These are phyloP conservation scores for Sabellastarte sp. DNA, from an alignment of 2,888 invertebrate species.

Conservation along the genomic window DNA sequence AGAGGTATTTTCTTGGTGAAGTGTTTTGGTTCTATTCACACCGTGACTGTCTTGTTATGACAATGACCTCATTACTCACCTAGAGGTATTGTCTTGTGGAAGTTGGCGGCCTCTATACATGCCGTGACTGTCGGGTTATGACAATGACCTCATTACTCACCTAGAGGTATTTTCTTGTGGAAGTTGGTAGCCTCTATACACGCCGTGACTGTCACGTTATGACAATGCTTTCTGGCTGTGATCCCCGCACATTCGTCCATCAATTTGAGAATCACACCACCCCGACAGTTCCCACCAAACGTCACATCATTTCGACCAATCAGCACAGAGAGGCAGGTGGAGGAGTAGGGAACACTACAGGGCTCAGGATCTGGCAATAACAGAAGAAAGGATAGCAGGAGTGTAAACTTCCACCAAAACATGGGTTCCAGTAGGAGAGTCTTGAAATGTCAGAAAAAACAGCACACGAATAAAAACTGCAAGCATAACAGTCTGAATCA, in stretches of 20 bases:
- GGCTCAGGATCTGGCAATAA: not conserved
- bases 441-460: too few species aligned
- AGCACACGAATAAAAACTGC: too few species aligned
- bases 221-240: conserved; percentile 26
- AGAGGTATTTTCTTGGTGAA: too few species aligned
- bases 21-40: too few species aligned
- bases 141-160: conserved; percentile 6
- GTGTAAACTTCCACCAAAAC: too few species aligned
- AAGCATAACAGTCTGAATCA: too few species aligned
- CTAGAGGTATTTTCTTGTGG: conserved; percentile 16
- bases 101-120: conserved; percentile 27
- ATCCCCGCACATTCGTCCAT: conserved; percentile 31
- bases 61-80: conserved; percentile 10
- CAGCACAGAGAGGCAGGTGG: conserved; percentile 20
- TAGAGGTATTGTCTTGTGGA: conserved; percentile 16
- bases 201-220: conserved; percentile 25
- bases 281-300: conserved; percentile 7
- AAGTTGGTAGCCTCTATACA: conserved; percentile 28
- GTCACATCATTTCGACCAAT: conserved; percentile 13
- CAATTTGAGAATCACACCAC: conserved; percentile 27
- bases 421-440: too few species aligned
- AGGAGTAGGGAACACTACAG: conserved; percentile 14
- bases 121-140: conserved; percentile 24
- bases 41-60: too few species aligned
- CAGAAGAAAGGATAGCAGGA: too few species aligned